Base-by-base conservation (phyloP, 2,113 vertebrate species). In the Ceuthmochares aereus region DNA sequence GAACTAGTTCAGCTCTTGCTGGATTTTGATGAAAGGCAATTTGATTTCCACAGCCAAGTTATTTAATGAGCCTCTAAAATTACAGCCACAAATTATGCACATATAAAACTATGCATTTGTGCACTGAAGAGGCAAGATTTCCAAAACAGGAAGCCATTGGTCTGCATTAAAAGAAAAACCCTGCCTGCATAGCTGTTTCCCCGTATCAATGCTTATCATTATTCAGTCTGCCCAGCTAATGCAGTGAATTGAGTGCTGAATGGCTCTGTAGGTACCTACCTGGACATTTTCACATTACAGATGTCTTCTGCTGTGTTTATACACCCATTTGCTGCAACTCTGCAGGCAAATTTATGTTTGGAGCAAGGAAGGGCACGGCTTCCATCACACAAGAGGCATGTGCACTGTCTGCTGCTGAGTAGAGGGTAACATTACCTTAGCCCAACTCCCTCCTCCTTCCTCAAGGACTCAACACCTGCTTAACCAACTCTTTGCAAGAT, bases 11-110 rank as follows among this genome's bases (percentile, higher is more conserved):
- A 95, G 76, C 86, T 92, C 90, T 96, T n/a, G 90, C 88, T 97
- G 96, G 96, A 97, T 96, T 96, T 96, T 95, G 94, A 97, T 96
- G 95, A 97, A 96, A 96, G 95, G 92, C 96, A 96, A 96, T 93
- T 95, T 88, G 93, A 94, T 86, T 97, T 97, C 93, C 96, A 96
- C 93, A 95, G 96, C 95, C 96, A 97, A 96, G 95, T 90, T 96
- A 96, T 97, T 97, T 96, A 97, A 97, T 95, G 95, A 97, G 91
- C 91, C 87, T 96, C 95, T 97, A 95, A 97, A 95, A 96, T 97
- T 96, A 96, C 94, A 97, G 91, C 96, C 96, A 95, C 96, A 96
- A 97, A 97, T 96, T 96, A 96, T 97, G 95, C 95, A 96, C 95
- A 96, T 95, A 96, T 79, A 96, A 97, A 97, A 96, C 95, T 96